Evolutionary conservation across 2,888 invertebrate genomes (phyloP).

Genomic region (Drosophila emarginata): DNA sequence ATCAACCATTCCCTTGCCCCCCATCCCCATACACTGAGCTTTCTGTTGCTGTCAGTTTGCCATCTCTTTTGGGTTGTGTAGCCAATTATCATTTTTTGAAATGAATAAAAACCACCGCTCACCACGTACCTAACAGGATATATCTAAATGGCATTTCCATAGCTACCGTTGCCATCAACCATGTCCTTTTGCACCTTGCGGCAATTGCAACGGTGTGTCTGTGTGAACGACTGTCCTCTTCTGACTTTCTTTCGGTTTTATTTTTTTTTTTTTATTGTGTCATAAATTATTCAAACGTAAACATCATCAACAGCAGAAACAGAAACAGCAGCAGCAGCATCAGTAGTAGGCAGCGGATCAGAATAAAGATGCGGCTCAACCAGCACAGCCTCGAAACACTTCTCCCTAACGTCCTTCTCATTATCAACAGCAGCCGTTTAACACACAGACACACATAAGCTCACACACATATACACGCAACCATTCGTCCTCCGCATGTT

Average conservation of each 20-base stretch:
- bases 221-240: constrained; percentile 17
- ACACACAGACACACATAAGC: constrained; percentile 31
- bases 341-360: constrained; percentile 30
- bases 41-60: constrained; percentile 58
- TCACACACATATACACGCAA: constrained; percentile 14
- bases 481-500: constrained; percentile 33
- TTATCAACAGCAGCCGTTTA: constrained; percentile 65
- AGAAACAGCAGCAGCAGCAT: constrained; percentile 50
- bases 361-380: constrained; percentile 42
- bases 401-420: constrained; percentile 35
- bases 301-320: constrained; percentile 73
- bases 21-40: constrained; percentile 22
- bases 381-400: constrained; percentile 33
- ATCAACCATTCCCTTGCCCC: background rate
- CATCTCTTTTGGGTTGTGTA: constrained; percentile 43
- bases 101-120: constrained; percentile 66
- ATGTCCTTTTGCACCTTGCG: constrained; percentile 68
- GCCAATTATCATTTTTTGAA: constrained; percentile 74
- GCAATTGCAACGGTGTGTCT: constrained; percentile 62
- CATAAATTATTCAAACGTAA: constrained; percentile 81
- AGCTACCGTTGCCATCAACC: constrained; percentile 42
- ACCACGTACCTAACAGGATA: constrained; percentile 47
- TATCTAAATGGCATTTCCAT: constrained; percentile 74
- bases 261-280: constrained; percentile 68
- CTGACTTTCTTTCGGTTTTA: constrained; percentile 26